Conservation (phyloP, 2,797 vertebrate genomes). For the Sebastes hubbsi region DNA sequence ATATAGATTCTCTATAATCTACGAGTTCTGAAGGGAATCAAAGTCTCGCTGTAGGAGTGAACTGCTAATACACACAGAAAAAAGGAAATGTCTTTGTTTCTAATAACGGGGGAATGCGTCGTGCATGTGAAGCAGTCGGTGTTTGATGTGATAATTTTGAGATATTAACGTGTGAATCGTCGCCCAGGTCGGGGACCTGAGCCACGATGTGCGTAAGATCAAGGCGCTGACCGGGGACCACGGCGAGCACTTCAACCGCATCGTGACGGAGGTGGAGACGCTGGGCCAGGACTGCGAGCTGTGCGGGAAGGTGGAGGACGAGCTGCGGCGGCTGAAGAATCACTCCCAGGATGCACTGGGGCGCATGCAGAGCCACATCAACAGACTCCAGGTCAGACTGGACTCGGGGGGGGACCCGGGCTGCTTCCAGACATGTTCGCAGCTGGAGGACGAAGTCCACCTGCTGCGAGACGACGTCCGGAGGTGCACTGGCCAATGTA, state of each 20-base stretch:
- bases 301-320: slow-evolving; percentile 75
- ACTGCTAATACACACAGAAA: too few relatives aligned
- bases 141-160: too few relatives aligned
- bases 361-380: slow-evolving; percentile 73
- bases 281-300: slow-evolving; percentile 77
- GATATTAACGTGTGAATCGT: neutral
- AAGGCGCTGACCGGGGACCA: slow-evolving; percentile 79
- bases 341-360: slow-evolving; percentile 77
- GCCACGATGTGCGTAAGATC: slow-evolving; percentile 78
- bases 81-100: too few relatives aligned
- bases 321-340: slow-evolving; percentile 80
- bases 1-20: neutral
- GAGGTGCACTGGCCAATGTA: slow-evolving; percentile 73
- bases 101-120: too few relatives aligned
- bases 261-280: slow-evolving; percentile 79
- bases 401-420: slow-evolving; percentile 45
- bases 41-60: too few relatives aligned
- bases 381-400: slow-evolving; percentile 62
- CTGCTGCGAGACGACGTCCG: slow-evolving; percentile 73
- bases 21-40: neutral
- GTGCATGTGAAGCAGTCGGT: too few relatives aligned
- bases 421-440: slow-evolving; percentile 78
- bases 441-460: slow-evolving; percentile 74
- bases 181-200: slow-evolving; percentile 79
- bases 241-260: slow-evolving; percentile 81